Percentiles rank a stretch among this genome's conserved stretches.
Conservation (phyloP, 2,888 invertebrate genomes). For the Proisotoma minuta region DNA sequence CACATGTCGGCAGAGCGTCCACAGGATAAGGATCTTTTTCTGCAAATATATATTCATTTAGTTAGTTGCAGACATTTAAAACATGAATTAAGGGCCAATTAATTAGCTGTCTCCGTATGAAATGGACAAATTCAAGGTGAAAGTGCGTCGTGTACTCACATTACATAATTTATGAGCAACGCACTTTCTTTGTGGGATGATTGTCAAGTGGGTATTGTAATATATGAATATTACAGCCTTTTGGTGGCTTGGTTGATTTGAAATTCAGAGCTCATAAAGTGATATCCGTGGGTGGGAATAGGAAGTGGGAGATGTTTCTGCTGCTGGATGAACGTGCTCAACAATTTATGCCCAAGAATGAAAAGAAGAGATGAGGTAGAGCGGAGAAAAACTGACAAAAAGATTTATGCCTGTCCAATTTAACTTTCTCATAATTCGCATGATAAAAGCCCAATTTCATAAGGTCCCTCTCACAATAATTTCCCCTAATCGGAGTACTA, state of each 20-base stretch:
- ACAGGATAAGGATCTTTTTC: conserved; percentile 86
- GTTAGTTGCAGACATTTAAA: conserved; percentile 10
- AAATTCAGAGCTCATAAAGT: too few relatives aligned
- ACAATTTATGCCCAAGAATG: neutral
- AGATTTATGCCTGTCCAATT: conserved; percentile 47
- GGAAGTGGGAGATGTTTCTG: too few relatives aligned
- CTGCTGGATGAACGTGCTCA: neutral
- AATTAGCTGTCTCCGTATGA: neutral
- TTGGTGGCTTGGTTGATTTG: too few relatives aligned
- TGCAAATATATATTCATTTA: conserved; percentile 57
- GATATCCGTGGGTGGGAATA: too few relatives aligned
- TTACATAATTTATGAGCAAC: too few relatives aligned
- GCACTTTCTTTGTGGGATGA: too few relatives aligned
- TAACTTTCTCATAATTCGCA: conserved; percentile 47
- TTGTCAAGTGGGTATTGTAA: too few relatives aligned
- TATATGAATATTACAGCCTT: too few relatives aligned
- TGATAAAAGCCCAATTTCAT: conserved; percentile 38
- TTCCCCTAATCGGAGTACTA: conserved; percentile 14
- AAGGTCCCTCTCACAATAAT: conserved; percentile 4
- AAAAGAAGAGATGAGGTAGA: conserved; percentile 3
- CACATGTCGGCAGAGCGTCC: conserved; percentile 83
- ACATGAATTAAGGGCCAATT: neutral
- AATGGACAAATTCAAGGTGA: too few relatives aligned
- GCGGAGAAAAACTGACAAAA: conserved; percentile 39
- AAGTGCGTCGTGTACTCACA: too few relatives aligned